phyloP scores from a whole-genome alignment of 2,888 invertebrate genomes.

The Matsumyia berberina region DNA sequence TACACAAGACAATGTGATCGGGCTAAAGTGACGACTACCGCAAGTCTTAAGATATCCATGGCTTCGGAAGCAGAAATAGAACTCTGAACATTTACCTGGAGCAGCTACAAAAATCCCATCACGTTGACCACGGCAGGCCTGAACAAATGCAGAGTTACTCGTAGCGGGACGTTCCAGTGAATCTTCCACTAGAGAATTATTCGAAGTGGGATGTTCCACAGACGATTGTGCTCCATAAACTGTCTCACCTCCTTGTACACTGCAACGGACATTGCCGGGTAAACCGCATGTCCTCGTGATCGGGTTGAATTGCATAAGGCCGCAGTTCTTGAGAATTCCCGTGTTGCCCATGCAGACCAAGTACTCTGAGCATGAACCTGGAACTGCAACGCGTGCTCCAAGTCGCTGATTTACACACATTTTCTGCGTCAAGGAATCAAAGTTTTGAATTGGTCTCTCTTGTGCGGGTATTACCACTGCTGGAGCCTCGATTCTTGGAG shows the following conservation, averaged over 20 bases:
- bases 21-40: slow-evolving; percentile 52
- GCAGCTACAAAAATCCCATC: slow-evolving; percentile 80
- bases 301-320: slow-evolving; percentile 51
- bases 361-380: slow-evolving; percentile 78
- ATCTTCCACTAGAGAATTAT: not conserved
- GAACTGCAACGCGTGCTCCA: slow-evolving; percentile 76
- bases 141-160: slow-evolving; percentile 77
- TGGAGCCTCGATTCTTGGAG: not conserved
- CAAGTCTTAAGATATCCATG: slow-evolving; percentile 77
- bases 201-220: not conserved
- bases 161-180: slow-evolving; percentile 7
- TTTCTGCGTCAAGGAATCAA: slow-evolving; percentile 16
- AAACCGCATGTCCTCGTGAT: slow-evolving; percentile 29
- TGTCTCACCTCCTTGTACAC: not conserved
- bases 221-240: slow-evolving; percentile 4
- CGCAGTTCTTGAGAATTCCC: slow-evolving; percentile 55
- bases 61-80: slow-evolving; percentile 80
- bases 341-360: slow-evolving; percentile 77
- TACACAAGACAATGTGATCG: slow-evolving; percentile 50
- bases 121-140: slow-evolving; percentile 78
- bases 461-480: slow-evolving; percentile 2
- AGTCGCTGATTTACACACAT: slow-evolving; percentile 75
- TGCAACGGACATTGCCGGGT: slow-evolving; percentile 49
- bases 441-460: slow-evolving; percentile 23
- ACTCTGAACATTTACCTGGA: slow-evolving; percentile 81